Evolutionary conservation across 2,113 vertebrate species (phyloP).

Genomic region (Paramormyrops kingsleyae): DNA sequence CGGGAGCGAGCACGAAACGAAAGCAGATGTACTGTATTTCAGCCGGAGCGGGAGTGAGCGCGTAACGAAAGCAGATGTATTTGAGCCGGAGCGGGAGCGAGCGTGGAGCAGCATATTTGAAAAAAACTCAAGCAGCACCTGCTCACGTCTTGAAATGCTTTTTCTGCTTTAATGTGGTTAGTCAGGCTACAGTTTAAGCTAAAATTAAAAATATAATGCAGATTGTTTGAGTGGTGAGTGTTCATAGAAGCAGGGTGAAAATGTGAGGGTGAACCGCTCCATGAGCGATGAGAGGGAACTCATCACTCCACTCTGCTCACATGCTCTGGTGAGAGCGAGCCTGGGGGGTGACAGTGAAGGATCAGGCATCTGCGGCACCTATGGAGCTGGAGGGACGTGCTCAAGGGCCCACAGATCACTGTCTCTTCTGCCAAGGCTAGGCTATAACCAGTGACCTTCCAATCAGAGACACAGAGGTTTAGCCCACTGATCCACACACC

Average conservation of each 20-base stretch:
- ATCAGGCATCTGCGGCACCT: neutral
- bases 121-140: neutral
- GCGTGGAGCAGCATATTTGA: neutral
- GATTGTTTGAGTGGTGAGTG: neutral
- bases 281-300: neutral
- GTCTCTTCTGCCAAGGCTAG: neutral
- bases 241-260: neutral
- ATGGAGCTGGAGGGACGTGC: neutral
- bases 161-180: neutral
- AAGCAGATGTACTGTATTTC: no score
- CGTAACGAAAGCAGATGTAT: no score
- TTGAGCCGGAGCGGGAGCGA: neutral
- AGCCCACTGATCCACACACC: neutral
- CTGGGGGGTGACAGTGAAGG: neutral
- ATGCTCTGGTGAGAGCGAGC: neutral
- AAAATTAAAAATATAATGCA: neutral
- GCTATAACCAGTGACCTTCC: neutral
- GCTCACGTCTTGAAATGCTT: neutral
- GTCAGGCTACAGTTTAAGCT: neutral
- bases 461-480: neutral
- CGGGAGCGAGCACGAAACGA: no score
- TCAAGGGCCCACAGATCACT: neutral
- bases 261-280: neutral
- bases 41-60: no score
- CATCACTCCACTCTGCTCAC: neutral